Evolutionary conservation across 2,113 vertebrate species (phyloP).

Genomic region (Diphyllodes magnificus): DNA sequence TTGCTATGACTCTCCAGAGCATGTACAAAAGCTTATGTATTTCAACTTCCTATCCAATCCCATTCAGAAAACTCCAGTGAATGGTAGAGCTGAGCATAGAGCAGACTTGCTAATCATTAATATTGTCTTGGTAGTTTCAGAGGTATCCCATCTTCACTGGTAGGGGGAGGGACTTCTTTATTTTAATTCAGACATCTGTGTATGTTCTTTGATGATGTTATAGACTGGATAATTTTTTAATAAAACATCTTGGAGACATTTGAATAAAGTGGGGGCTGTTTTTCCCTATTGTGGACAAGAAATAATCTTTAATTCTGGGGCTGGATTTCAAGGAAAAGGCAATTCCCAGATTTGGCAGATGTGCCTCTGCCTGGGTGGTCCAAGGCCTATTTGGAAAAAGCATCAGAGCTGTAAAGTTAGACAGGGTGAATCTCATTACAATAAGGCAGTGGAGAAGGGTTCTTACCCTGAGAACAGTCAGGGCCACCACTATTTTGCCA

Average conservation of each 20-base stretch:
- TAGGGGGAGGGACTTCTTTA: neutral
- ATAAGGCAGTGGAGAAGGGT: neutral
- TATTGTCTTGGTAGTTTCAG: neutral
- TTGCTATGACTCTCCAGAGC: neutral
- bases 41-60: neutral
- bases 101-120: neutral
- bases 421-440: neutral
- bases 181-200: neutral
- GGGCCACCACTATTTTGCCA: neutral
- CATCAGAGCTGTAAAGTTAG: constrained; percentile 5
- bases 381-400: constrained; percentile 6
- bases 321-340: neutral
- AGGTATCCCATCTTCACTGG: neutral
- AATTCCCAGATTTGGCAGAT: neutral
- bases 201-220: neutral
- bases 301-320: neutral
- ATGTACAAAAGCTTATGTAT: neutral
- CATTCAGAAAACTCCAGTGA: neutral
- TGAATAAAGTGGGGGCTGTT: neutral
- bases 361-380: neutral
- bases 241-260: neutral
- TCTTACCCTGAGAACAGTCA: neutral
- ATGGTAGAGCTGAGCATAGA: neutral
- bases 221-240: neutral
- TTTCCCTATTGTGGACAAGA: neutral